Conservation (phyloP, 1,140 invertebrate genomes). For the Papilio helenus region DNA sequence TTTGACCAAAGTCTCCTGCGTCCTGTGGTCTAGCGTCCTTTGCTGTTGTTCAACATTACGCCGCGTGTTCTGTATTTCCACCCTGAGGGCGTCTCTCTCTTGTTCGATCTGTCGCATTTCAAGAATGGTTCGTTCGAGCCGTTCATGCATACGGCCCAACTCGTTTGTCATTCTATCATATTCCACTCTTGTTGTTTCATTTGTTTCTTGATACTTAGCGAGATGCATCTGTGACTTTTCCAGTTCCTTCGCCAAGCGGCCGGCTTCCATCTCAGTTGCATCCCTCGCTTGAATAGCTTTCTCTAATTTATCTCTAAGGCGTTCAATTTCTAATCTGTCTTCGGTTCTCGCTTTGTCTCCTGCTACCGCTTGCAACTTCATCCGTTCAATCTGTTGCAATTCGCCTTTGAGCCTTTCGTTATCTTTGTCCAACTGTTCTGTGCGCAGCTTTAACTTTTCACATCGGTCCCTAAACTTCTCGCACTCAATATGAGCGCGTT, state of each 20-base stretch:
- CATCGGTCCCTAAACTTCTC: constrained; percentile 93
- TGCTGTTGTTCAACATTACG: constrained; percentile 87
- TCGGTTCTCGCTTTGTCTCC: constrained; percentile 85
- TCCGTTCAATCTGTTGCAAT: constrained; percentile 87
- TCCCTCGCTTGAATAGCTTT: constrained; percentile 91
- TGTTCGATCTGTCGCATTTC: constrained; percentile 87
- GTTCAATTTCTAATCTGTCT: constrained; percentile 89
- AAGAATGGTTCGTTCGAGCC: constrained; percentile 87
- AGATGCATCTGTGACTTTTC: constrained; percentile 93
- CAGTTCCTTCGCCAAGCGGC: constrained; percentile 92
- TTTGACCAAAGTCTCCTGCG: constrained; percentile 86
- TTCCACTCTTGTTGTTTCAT: constrained; percentile 91
- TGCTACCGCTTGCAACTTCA: constrained; percentile 84
- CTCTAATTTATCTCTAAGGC: constrained; percentile 92
- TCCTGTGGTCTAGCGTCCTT: constrained; percentile 83
- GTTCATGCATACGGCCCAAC: constrained; percentile 90
- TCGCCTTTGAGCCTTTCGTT: constrained; percentile 89
- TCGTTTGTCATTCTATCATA: constrained; percentile 92
- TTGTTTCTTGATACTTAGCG: constrained; percentile 90
- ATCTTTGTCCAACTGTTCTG: constrained; percentile 88
- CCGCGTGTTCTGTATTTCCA: constrained; percentile 87
- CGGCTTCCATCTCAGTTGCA: constrained; percentile 92
- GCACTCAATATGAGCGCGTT: constrained; percentile 91
- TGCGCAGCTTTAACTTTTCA: constrained; percentile 89
- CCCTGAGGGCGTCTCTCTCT: constrained; percentile 87